These are phyloP conservation scores for Agrochola circellaris DNA, from an alignment of 2,888 invertebrate genomes.

Conservation along the genomic window DNA sequence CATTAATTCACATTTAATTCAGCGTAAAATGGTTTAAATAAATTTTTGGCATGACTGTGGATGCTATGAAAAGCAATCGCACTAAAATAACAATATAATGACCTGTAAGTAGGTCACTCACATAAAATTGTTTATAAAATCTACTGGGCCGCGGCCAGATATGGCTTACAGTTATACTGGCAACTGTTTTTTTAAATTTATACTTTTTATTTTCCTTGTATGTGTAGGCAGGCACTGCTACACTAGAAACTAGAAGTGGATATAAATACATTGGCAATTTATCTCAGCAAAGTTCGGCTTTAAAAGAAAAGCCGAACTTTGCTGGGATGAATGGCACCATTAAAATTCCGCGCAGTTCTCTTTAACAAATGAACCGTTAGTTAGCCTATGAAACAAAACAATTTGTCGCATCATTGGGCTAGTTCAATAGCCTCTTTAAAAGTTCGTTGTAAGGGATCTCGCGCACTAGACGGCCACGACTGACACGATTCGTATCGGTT, in stretches of 20 bases:
- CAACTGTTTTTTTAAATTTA: conserved; percentile 46
- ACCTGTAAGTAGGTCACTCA: conserved; percentile 51
- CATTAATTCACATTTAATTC: conserved; percentile 9
- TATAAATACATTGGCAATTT: conserved; percentile 24
- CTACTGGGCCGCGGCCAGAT: conserved; percentile 55
- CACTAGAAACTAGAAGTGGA: not conserved
- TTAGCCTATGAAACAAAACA: conserved; percentile 14
- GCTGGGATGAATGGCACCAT: too few species aligned
- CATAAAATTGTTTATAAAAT: conserved; percentile 36
- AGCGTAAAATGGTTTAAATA: conserved; percentile 6
- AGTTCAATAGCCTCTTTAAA: conserved; percentile 29
- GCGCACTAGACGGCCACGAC: too few species aligned
- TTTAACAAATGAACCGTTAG: not conserved
- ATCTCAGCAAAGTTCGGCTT: not conserved
- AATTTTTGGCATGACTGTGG: conserved; percentile 20
- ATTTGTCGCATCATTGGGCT: conserved; percentile 1
- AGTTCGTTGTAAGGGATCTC: not conserved
- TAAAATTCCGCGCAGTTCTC: not conserved
- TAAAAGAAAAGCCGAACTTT: too few species aligned
- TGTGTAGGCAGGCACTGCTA: not conserved
- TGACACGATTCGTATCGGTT: too few species aligned
- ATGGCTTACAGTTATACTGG: conserved; percentile 43
- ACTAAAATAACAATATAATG: conserved; percentile 44
- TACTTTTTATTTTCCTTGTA: conserved; percentile 9
- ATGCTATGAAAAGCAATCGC: conserved; percentile 28